Evolutionary conservation across 2,113 vertebrate species (phyloP).

Genomic region (Chrysemys picta): DNA sequence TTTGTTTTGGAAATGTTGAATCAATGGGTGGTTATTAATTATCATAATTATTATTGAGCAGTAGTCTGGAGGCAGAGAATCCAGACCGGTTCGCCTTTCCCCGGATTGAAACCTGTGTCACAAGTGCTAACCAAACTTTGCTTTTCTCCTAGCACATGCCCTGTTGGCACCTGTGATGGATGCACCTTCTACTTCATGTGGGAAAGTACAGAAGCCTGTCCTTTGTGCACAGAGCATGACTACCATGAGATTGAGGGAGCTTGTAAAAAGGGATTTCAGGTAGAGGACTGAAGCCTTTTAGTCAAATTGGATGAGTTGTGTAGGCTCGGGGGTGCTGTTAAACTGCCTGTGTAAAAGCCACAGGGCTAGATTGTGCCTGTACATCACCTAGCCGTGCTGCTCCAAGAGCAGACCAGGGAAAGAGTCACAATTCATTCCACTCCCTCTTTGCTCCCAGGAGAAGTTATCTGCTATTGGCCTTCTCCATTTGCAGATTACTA

Average conservation of each 20-base stretch:
- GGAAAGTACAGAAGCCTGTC: conserved; percentile 94
- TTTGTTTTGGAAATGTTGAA: neutral
- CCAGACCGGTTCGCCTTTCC: neutral
- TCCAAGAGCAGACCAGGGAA: neutral
- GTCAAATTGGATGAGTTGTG: neutral
- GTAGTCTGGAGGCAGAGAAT: neutral
- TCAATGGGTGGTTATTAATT: neutral
- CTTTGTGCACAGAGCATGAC: conserved; percentile 90
- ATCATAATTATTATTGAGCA: neutral
- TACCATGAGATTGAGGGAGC: conserved; percentile 94
- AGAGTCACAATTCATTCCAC: neutral
- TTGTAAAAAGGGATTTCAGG: conserved; percentile 93
- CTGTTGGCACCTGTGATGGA: conserved; percentile 94
- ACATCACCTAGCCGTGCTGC: neutral
- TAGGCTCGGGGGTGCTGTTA: neutral
- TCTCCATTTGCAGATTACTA: neutral
- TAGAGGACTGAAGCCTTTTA: conserved; percentile 49
- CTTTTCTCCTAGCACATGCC: conserved; percentile 83
- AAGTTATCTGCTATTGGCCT: neutral
- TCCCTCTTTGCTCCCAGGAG: neutral
- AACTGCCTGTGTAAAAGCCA: neutral
- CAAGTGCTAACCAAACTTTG: conserved; percentile 16
- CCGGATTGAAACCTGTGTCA: neutral
- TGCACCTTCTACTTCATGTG: conserved; percentile 94
- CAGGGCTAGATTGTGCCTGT: neutral